Conservation (phyloP, 2,113 vertebrate genomes). For the Antennarius striatus region DNA sequence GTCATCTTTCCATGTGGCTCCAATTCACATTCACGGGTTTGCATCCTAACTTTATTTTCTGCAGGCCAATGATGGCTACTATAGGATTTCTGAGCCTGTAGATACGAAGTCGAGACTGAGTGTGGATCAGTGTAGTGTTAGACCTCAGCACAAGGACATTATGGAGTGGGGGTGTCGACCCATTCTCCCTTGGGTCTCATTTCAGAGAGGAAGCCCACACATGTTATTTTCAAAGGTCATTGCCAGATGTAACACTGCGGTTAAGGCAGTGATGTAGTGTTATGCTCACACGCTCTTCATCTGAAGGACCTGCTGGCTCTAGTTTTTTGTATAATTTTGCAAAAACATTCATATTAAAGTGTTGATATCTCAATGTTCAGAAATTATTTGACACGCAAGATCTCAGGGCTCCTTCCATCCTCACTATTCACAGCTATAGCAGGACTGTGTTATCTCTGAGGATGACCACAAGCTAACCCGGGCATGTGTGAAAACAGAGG, state of each 20-base stretch:
- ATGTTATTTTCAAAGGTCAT: conserved; percentile 66
- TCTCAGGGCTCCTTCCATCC: conserved; percentile 22
- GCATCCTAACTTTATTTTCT: conserved; percentile 45
- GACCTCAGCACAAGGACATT: conserved; percentile 35
- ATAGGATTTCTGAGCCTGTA: conserved; percentile 17
- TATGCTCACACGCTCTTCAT: conserved; percentile 31
- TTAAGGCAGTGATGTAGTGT: conserved; percentile 42
- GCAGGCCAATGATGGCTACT: conserved; percentile 23
- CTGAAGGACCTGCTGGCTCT: conserved; percentile 22
- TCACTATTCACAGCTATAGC: conserved; percentile 15
- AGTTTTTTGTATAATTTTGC: conserved; percentile 7
- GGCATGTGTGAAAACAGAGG: conserved; percentile 48
- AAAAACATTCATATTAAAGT: conserved; percentile 11
- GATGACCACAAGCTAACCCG: conserved; percentile 22
- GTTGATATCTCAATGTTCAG: conserved; percentile 22
- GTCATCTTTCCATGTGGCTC: conserved; percentile 58
- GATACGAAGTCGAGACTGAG: conserved; percentile 32
- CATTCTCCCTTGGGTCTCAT: conserved; percentile 46
- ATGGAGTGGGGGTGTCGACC: conserved; percentile 7
- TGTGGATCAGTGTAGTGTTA: conserved; percentile 4
- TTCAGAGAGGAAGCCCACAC: conserved; percentile 52
- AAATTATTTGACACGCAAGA: conserved; percentile 15
- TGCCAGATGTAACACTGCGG: conserved; percentile 47
- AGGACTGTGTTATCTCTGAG: conserved; percentile 31
- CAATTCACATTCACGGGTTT: conserved; percentile 34